Evolutionary conservation across 2,888 invertebrate genomes (phyloP), one percentile per base, ranked within the genome.

Genomic region (Miltochrista miniata): DNA sequence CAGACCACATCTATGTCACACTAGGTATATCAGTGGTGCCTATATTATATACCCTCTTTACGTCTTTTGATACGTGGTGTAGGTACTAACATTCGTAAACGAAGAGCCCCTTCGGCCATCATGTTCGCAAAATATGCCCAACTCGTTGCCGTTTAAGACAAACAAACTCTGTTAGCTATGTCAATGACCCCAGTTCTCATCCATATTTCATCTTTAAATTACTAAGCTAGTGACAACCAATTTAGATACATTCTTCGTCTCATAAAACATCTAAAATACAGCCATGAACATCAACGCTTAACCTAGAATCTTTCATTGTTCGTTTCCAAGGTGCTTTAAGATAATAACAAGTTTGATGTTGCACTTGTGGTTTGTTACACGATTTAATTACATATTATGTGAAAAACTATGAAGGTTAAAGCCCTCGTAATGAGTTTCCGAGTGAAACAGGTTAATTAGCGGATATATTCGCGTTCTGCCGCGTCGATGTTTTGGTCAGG

Each of bases 401-500:
- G 61, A 65, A 74, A 69, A 66, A 61, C 62, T 65, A 63, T 61
- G 68, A 78, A 79, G 78, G 77, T 79, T 70, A 72, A 76, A 76
- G 76, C 68, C 76, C 79, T 69, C 72, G 58, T 72, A 71, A 70
- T 69, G 68, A 65, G 63, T 74, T 72, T 69, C 75, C 66, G 66
- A 70, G 68, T 72, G 65, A 68, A 74, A 72, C 81, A 78, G 76
- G 78, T 78, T 83, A 83, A 81, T 81, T 81, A 75, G 81, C 79
- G 78, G 81, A 81, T 76, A 79, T 72, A 75, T 74, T 73, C 59
- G 72, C 70, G 62, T 67, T 64, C 61, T 64, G 63, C 54, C 45
- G 64, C 59, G 58, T 58, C 64, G 57, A 51, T 54, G 79, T 77
- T 82, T 83, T 80, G 79, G 79, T 72, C 81, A 85, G 84, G 83